phyloP scores from a whole-genome alignment of 2,113 vertebrate species.

The Ahaetulla prasina region DNA sequence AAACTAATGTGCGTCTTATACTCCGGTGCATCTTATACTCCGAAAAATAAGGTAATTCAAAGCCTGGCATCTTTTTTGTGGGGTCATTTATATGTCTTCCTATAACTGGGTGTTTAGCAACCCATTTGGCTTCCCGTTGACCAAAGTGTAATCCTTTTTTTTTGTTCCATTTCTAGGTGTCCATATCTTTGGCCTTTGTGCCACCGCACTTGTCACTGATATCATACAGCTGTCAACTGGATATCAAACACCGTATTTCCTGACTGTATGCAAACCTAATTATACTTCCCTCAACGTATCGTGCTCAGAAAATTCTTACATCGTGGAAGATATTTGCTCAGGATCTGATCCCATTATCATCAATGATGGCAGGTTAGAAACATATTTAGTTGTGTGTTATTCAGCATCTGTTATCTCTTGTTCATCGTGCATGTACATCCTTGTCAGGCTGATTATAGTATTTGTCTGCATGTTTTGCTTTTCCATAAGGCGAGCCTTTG shows the following conservation, averaged over 20 bases:
- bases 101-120: not conserved
- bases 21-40: too few relatives aligned
- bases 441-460: not conserved
- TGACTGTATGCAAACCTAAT: constrained; percentile 97
- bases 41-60: too few relatives aligned
- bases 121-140: not conserved
- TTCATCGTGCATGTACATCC: not conserved
- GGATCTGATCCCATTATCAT: constrained; percentile 84
- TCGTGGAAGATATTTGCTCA: constrained; percentile 94
- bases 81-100: not conserved
- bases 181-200: constrained; percentile 93
- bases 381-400: not conserved
- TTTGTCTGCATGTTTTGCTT: not conserved
- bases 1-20: too few relatives aligned
- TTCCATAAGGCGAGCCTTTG: not conserved
- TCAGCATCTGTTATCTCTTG: not conserved
- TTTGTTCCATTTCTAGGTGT: constrained; percentile 75
- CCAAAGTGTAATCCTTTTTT: constrained; percentile 30
- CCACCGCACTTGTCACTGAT: constrained; percentile 93
- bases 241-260: constrained; percentile 92
- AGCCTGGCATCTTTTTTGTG: not conserved
- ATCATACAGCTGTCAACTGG: constrained; percentile 95
- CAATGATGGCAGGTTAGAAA: constrained; percentile 87
- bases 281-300: constrained; percentile 89
- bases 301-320: constrained; percentile 91